phyloP scores from a whole-genome alignment of 2,888 invertebrate genomes.

The Polylopha cassiicola region DNA sequence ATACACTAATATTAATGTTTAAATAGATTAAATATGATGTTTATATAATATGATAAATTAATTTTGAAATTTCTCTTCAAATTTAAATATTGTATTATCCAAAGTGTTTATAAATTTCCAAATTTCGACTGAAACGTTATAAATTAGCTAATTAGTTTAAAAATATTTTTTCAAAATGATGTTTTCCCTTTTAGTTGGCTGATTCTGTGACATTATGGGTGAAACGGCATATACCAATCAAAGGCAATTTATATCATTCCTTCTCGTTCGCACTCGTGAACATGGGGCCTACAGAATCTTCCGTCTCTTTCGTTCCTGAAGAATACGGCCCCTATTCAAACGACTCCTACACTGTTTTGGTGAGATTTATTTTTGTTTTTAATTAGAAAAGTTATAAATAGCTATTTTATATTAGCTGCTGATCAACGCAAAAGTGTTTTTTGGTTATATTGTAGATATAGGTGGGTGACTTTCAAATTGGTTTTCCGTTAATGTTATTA shows the following conservation, averaged over 20 bases:
- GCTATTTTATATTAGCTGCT: too few species aligned
- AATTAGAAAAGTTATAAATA: neutral
- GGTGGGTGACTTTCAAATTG: too few species aligned
- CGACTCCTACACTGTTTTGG: slow-evolving; percentile 54
- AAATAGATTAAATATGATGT: slow-evolving; percentile 5
- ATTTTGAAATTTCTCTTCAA: too few species aligned
- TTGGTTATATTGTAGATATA: too few species aligned
- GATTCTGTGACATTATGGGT: slow-evolving; percentile 70
- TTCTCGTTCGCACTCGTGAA: slow-evolving; percentile 77
- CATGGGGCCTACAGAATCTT: slow-evolving; percentile 15
- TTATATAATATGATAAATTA: too few species aligned
- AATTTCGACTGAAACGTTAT: too few species aligned
- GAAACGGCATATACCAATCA: slow-evolving; percentile 71
- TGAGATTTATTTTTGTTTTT: slow-evolving; percentile 29
- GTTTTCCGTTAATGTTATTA: too few species aligned
- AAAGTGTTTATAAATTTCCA: too few species aligned
- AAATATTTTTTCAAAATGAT: slow-evolving; percentile 10
- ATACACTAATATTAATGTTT: too few species aligned
- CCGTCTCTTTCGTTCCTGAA: slow-evolving; percentile 38
- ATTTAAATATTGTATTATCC: too few species aligned
- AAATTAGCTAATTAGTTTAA: too few species aligned
- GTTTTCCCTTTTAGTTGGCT: slow-evolving; percentile 11
- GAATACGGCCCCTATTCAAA: slow-evolving; percentile 43
- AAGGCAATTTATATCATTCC: slow-evolving; percentile 59
- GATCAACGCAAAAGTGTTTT: too few species aligned